These are phyloP conservation scores for Hirudinaria manillensis DNA, from an alignment of 2,888 invertebrate genomes.

Conservation along the genomic window DNA sequence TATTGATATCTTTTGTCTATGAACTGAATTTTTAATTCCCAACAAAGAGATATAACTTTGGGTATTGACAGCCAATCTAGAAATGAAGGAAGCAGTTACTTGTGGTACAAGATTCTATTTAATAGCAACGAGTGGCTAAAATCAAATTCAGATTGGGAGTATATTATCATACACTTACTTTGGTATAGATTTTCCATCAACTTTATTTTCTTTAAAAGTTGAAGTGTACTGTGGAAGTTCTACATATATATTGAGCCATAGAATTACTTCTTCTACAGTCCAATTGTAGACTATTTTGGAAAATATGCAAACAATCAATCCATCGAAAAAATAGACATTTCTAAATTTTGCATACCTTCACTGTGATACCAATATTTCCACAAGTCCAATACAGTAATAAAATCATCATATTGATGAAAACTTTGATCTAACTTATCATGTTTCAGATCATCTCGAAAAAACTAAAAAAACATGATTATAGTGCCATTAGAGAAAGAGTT, in stretches of 20 bases:
- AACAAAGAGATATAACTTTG: slow-evolving; percentile 73
- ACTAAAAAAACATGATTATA: slow-evolving; percentile 14
- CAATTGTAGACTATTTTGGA: slow-evolving; percentile 78
- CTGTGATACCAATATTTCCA: slow-evolving; percentile 94
- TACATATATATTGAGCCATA: slow-evolving; percentile 85
- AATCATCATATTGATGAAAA: slow-evolving; percentile 93
- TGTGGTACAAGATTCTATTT: not conserved
- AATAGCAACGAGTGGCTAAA: not conserved
- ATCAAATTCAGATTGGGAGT: too few species aligned
- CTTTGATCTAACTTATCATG: not conserved
- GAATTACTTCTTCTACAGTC: slow-evolving; percentile 93
- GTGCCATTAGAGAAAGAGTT: not conserved
- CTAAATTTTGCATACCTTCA: slow-evolving; percentile 61
- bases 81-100: slow-evolving; percentile 34
- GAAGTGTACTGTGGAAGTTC: slow-evolving; percentile 90
- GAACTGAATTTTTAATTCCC: slow-evolving; percentile 94
- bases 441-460: slow-evolving; percentile 33
- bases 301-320: not conserved
- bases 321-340: slow-evolving; percentile 2
- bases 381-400: slow-evolving; percentile 90
- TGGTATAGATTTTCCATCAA: slow-evolving; percentile 86
- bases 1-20: slow-evolving; percentile 85
- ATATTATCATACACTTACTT: slow-evolving; percentile 61
- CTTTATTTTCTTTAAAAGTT: slow-evolving; percentile 75
- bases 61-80: slow-evolving; percentile 82